Base-by-base conservation (phyloP, 2,113 vertebrate genomes). In the Psilopsiagon aurifrons region DNA sequence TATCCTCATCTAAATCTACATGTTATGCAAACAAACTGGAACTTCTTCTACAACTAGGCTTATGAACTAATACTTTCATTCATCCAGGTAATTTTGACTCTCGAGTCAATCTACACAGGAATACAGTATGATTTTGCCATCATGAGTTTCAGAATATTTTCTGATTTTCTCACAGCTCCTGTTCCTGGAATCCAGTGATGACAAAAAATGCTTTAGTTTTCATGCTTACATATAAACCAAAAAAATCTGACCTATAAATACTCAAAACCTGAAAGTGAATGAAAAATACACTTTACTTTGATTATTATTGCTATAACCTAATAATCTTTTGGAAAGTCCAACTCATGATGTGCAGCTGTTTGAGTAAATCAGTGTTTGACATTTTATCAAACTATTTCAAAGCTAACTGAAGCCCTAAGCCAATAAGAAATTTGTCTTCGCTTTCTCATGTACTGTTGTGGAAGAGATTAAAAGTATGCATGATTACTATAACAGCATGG, bases 381-480 rank as follows among this genome's bases (percentile, higher is more conserved):
- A 51, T 86, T 81, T 90, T 87, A 41, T 81, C 55, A 64, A 83
- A 70, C 46, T 41, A 74, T 85, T 67, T 59, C 31, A 74, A 60
- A n/a, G 3, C 25, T 27, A 52, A 22, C 27, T 86, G 76, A 94
- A 94, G 41, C 49, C 35, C 43, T 67, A 41, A 92, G 67, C 84
- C 91, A 93, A 94, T 41, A 28, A 77, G 63, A 82, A 94, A 75
- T 16, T 71, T 87, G 11, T 31, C n/a, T 93, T 94, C 68, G 14
- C 47, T 90, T 81, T 83, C 64, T 71, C 37, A 24, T 18, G 6
- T 62, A 43, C 37, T 57, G 41, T 62, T 92, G 49, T 28, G 81
- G 59, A 93, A 83, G 63, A 73, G 49, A 90, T 86, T 83, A 83
- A 74, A 96, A 90, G 33, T 71, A 27, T 37, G 29, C 17, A 31